These are phyloP conservation scores for Rhinichthys osculus DNA, from an alignment of 2,797 vertebrate genomes.

Conservation along the genomic window DNA sequence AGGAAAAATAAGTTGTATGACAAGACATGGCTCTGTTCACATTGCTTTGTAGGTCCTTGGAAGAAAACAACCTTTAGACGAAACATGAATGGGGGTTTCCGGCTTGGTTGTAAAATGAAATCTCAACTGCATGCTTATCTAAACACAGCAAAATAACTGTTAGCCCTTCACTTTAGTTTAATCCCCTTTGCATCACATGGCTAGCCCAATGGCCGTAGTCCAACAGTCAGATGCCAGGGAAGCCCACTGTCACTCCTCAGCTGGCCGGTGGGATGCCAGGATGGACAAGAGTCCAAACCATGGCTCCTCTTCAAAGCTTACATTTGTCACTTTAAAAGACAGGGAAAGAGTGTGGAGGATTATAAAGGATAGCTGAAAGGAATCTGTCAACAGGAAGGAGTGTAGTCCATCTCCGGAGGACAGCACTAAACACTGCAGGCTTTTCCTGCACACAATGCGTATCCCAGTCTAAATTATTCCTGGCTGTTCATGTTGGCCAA, in stretches of 20 bases:
- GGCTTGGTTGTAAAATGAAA: not conserved
- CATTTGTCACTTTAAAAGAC: conserved; percentile 45
- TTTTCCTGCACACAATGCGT: conserved; percentile 40
- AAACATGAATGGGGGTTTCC: not conserved
- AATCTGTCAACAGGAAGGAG: conserved; percentile 41
- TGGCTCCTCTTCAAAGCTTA: conserved; percentile 59
- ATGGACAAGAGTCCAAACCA: conserved; percentile 37
- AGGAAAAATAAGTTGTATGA: conserved; percentile 1
- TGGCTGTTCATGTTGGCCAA: conserved; percentile 21
- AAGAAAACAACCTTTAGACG: conserved; percentile 3
- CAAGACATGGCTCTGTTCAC: not conserved
- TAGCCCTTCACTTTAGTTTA: conserved; percentile 10
- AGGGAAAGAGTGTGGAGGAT: conserved; percentile 1
- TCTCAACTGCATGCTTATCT: not conserved
- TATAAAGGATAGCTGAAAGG: conserved; percentile 31
- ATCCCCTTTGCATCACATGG: not conserved
- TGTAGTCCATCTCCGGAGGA: conserved; percentile 55
- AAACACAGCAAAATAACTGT: conserved; percentile 3
- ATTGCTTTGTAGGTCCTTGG: not conserved
- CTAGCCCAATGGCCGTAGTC: not conserved
- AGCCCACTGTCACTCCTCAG: conserved; percentile 20
- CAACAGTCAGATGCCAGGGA: conserved; percentile 7
- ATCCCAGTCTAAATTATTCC: conserved; percentile 35
- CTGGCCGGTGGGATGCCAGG: conserved; percentile 9
- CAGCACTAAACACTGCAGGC: conserved; percentile 53